Evolutionary conservation across 2,113 vertebrate species (phyloP), one percentile per base, ranked within the genome.

Genomic region (Macrotus californicus): DNA sequence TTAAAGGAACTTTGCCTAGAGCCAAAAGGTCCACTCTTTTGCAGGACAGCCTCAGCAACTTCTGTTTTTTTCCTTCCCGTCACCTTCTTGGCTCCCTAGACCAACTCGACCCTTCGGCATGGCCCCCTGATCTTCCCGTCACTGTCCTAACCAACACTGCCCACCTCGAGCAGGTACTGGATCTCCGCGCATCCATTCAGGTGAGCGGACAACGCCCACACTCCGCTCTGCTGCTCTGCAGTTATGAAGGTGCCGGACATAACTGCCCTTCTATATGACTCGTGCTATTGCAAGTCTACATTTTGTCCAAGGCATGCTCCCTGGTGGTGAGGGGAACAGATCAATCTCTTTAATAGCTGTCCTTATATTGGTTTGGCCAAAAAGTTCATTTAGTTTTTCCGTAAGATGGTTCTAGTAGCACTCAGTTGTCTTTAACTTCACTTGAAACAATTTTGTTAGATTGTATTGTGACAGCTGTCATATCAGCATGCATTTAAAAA

Each of bases 1-100:
- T 96, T 96, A 96, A 95, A 96, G 2, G 0, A 22, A 85, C 89
- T 94, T 96, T 95, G 96, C 92, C 87, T 97, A 95, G 86, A 94
- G 90, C 89, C 84, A 83, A 86, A 95, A 96, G 92, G 96, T 70
- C 93, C 0, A 14, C 73, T 1, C 46, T 95, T 97, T 66, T 66
- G 82, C 50, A 94, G 94, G 67, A 92, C n/a, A 85, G 92, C 67
- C 72, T 29, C 0, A 26, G 77, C 41, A 43, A 77, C 76, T 75
- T 80, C 66, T 39, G 13, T 0, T 83, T 83, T 54, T 79, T 6
- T 31, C 61, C 70, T 91, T 48, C 66, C n/a, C 11, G 22, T 29
- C 21, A 21, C 36, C 31, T 41, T 84, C 18, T 31, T 66, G n/a
- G 36, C 43, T 75, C 18, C 26, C 18, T 18, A 50, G 46, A 52